Evolutionary conservation across 37 sponge, comb jelly and placozoan genomes (phyloP), one percentile per base, ranked within the genome.

Genomic region (Bolinopsis microptera): DNA sequence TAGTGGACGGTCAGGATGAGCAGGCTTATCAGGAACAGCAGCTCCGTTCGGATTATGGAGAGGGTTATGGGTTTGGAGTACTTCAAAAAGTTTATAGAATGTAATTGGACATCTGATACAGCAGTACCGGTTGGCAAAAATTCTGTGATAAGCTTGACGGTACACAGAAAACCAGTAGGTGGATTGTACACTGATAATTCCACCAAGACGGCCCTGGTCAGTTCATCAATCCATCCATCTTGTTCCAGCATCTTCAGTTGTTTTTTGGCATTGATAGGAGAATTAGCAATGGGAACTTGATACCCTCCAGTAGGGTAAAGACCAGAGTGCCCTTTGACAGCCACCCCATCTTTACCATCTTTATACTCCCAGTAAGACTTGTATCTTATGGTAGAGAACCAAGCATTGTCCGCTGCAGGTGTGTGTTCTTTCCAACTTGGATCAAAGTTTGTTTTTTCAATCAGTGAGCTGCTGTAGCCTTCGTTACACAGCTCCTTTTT

Each of bases 141-240:
- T 48, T 86, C 90, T 3, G 48, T 38, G 27, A 86, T 41, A 25
- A 86, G 24, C 30, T 86, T 86, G 30, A 86, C 90, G 26, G 90
- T 41, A 40, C 90, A 86, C 1, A 86, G 24, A 26, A 86, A 41
- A 24, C 90, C 90, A 38, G 90, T 86, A 24, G 90, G 61, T 0
- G 90, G 90, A 26, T 86, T 86, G 61, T 86, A 86, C 26, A 86
- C 90, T 9, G 90, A 41, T 1, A 86, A 27, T 86, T 86, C 90
- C 0, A 86, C 90, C 3, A 86, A 86, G 22, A 86, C 90, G 3
- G 48, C 90, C 26, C 90, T 39, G 30, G 90, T 86, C 2, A 21
- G 24, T n/a, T 26, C 30, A 27, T 86, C 90, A 30, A 86, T 40
- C 90, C 90, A 86, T 0, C 61, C 61, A 40, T 86, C 90, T 18